A percentile compares a stretch with the other conserved stretches of the same genome.
phyloP scores from a whole-genome alignment of 1,140 invertebrate species.

The Magallana gigas region DNA sequence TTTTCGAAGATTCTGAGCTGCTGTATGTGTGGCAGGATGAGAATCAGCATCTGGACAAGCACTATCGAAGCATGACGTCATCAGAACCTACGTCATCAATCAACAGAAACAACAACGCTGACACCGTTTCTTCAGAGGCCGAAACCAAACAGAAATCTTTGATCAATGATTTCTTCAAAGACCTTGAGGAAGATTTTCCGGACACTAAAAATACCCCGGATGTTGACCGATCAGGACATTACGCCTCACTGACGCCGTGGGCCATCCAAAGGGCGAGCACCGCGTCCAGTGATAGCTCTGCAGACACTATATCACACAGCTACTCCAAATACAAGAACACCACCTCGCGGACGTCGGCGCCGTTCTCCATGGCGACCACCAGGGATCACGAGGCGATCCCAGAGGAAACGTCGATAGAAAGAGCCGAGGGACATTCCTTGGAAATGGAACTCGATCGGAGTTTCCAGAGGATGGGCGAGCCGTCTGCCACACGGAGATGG shows the following conservation, averaged over 20 bases:
- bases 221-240: slow-evolving; percentile 39
- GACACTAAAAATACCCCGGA: slow-evolving; percentile 41
- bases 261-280: slow-evolving; percentile 59
- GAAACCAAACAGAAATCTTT: slow-evolving; percentile 45
- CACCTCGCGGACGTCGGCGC: slow-evolving; percentile 40
- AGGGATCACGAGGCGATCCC: slow-evolving; percentile 67
- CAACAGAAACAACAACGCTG: neutral
- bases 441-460: slow-evolving; percentile 58
- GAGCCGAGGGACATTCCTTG: slow-evolving; percentile 50
- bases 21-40: slow-evolving; percentile 73
- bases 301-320: slow-evolving; percentile 64
- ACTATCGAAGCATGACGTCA: slow-evolving; percentile 63
- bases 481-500: slow-evolving; percentile 52
- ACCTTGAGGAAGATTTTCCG: slow-evolving; percentile 57
- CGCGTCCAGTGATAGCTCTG: slow-evolving; percentile 67
- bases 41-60: slow-evolving; percentile 45
- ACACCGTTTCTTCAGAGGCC: neutral
- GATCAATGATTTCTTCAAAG: slow-evolving; percentile 55
- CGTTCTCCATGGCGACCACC: slow-evolving; percentile 48
- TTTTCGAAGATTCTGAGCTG: slow-evolving; percentile 75
- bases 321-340: slow-evolving; percentile 62
- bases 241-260: slow-evolving; percentile 53
- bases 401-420: slow-evolving; percentile 60
- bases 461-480: slow-evolving; percentile 15
- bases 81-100: slow-evolving; percentile 6